Percentiles rank a stretch among this genome's conserved stretches.
These are phyloP conservation scores for Melinaea marsaeus DNA, from an alignment of 2,888 invertebrate genomes.

Conservation along the genomic window DNA sequence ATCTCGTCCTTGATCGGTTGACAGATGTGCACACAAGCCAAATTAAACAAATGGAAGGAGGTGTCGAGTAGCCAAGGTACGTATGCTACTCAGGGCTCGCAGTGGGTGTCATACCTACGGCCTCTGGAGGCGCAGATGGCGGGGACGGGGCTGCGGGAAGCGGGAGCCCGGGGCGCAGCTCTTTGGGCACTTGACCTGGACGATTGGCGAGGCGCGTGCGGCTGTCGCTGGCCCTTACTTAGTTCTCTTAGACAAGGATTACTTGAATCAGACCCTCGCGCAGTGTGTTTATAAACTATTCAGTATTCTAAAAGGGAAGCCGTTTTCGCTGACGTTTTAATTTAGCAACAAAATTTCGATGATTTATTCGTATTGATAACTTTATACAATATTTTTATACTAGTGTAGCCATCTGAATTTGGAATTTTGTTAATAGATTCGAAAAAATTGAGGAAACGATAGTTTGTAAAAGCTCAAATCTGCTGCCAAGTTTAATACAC, in stretches of 20 bases:
- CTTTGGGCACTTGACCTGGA: slow-evolving; percentile 89
- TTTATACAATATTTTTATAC: neutral
- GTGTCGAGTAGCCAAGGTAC: slow-evolving; percentile 82
- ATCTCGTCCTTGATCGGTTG: no score
- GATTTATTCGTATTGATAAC: no score
- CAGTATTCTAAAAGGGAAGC: neutral
- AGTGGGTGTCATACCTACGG: slow-evolving; percentile 90
- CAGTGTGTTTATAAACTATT: slow-evolving; percentile 15
- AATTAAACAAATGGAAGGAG: slow-evolving; percentile 77
- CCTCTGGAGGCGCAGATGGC: slow-evolving; percentile 80
- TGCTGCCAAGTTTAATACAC: neutral
- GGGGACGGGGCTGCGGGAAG: slow-evolving; percentile 75
- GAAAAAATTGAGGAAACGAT: neutral
- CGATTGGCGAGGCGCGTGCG: slow-evolving; percentile 83
- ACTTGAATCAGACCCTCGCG: slow-evolving; percentile 54
- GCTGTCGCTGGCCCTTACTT: slow-evolving; percentile 82
- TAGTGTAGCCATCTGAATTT: neutral
- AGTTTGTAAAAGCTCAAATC: slow-evolving; percentile 1
- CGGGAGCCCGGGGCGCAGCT: slow-evolving; percentile 84
- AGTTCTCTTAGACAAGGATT: slow-evolving; percentile 75
- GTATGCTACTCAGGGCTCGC: slow-evolving; percentile 82
- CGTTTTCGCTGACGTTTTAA: neutral
- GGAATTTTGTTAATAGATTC: neutral
- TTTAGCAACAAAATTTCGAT: neutral
- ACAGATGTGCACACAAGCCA: slow-evolving; percentile 79